Evolutionary conservation across 1,140 invertebrate species (phyloP).

Genomic region (Diabrotica undecimpunctata): DNA sequence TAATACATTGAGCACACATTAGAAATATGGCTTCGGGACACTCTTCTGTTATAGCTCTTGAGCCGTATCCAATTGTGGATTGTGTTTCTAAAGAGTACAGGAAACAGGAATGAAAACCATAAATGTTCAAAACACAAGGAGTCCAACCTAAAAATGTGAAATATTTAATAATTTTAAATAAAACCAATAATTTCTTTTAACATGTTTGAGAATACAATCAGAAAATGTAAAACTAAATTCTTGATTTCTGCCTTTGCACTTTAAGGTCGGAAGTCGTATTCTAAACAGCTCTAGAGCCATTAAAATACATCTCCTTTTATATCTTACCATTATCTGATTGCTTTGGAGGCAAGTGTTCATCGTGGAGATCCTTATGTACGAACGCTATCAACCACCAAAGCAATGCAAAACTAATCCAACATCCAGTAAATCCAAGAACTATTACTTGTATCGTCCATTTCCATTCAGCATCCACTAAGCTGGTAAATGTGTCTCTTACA

Average conservation of each 20-base stretch:
- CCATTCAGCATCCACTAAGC: conserved; percentile 84
- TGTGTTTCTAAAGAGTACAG: conserved; percentile 92
- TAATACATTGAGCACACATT: conserved; percentile 93
- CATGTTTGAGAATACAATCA: background rate
- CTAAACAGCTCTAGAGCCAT: background rate
- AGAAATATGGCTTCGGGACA: conserved; percentile 95
- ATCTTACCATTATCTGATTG: conserved; percentile 21
- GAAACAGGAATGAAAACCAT: conserved; percentile 82
- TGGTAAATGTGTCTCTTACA: conserved; percentile 80
- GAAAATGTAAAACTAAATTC: background rate
- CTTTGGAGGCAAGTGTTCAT: conserved; percentile 51
- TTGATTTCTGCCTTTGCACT: background rate
- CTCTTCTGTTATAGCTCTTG: conserved; percentile 83
- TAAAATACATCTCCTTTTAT: no score
- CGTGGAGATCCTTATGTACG: conserved; percentile 87
- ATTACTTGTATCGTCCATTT: conserved; percentile 76
- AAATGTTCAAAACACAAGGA: conserved; percentile 79
- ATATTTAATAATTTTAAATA: conserved; percentile 6
- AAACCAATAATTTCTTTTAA: background rate
- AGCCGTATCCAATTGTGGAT: conserved; percentile 81
- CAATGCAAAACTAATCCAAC: conserved; percentile 87
- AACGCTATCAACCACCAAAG: conserved; percentile 94
- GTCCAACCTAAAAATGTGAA: conserved; percentile 55
- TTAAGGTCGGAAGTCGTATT: background rate
- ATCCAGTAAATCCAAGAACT: conserved; percentile 77